A percentile compares a stretch with the other conserved stretches of the same genome.
phyloP scores from a whole-genome alignment of 2,113 vertebrate species.

The Prionailurus viverrinus region DNA sequence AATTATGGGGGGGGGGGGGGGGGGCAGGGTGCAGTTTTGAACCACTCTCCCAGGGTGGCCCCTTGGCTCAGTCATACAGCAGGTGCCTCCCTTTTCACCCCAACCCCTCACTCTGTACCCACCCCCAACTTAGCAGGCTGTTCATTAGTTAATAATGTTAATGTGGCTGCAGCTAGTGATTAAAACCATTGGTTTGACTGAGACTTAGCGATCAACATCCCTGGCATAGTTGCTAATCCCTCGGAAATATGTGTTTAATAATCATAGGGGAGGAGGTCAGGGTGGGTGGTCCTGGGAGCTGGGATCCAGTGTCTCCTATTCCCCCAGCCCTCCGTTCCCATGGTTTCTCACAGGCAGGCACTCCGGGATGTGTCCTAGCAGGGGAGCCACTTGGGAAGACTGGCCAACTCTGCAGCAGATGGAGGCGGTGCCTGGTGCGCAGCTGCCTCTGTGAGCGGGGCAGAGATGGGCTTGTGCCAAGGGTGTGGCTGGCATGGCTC shows the following conservation, averaged over 20 bases:
- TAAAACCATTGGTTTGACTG: slow-evolving; percentile 59
- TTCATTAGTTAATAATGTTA: slow-evolving; percentile 46
- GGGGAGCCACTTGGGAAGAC: neutral
- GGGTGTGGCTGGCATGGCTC: slow-evolving; percentile 25
- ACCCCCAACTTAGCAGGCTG: neutral
- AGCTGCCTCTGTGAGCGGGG: neutral
- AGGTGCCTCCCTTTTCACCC: neutral
- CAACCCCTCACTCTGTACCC: neutral
- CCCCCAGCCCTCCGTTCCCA: neutral
- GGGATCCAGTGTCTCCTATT: slow-evolving; percentile 44
- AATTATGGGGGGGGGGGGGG: neutral
- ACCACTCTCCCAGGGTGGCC: neutral
- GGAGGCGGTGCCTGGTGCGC: neutral
- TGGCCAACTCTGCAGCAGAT: slow-evolving; percentile 29
- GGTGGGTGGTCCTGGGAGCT: slow-evolving; percentile 70
- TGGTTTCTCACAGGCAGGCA: slow-evolving; percentile 42
- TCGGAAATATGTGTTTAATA: slow-evolving; percentile 79
- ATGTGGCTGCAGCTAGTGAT: slow-evolving; percentile 47
- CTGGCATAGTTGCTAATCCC: slow-evolving; percentile 75
- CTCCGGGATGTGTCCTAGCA: neutral
- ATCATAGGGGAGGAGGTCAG: slow-evolving; percentile 68
- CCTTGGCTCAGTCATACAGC: neutral
- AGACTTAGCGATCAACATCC: slow-evolving; percentile 46
- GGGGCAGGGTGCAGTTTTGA: neutral
- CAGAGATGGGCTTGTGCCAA: slow-evolving; percentile 48